A percentile compares a stretch with the other conserved stretches of the same genome.
These are phyloP conservation scores for Lamproptera curius DNA, from an alignment of 2,888 invertebrate species.

Conservation along the genomic window DNA sequence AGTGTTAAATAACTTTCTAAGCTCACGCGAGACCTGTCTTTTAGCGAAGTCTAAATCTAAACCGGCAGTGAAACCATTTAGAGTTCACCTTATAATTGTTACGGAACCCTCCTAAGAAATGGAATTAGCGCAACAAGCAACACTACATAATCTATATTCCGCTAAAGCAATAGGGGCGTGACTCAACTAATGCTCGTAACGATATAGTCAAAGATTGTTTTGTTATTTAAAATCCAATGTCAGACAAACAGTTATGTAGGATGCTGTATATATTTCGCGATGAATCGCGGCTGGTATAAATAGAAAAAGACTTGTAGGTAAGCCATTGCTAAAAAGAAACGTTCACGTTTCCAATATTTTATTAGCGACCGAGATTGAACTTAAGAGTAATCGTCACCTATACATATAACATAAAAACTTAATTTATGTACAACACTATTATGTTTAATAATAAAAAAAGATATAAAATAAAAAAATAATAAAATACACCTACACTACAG, in stretches of 20 bases:
- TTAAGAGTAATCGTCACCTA: neutral
- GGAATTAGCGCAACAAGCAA: conserved; percentile 13
- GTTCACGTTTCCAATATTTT: neutral
- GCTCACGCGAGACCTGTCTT: too few species aligned
- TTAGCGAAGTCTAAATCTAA: too few species aligned
- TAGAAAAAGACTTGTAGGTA: too few species aligned
- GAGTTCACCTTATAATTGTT: conserved; percentile 3
- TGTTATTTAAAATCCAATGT: neutral
- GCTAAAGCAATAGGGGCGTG: conserved; percentile 2
- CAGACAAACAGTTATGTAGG: neutral
- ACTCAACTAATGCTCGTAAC: neutral
- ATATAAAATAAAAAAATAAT: too few species aligned
- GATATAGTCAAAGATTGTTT: neutral
- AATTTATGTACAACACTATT: neutral
- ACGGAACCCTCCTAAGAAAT: conserved; percentile 10
- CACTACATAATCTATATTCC: conserved; percentile 9
- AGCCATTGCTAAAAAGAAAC: too few species aligned
- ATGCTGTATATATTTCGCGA: neutral
- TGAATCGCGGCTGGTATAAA: too few species aligned
- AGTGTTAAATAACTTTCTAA: too few species aligned
- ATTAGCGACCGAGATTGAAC: neutral
- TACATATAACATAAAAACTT: neutral
- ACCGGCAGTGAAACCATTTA: conserved; percentile 14
- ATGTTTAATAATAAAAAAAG: too few species aligned
- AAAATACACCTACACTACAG: too few species aligned